Percentiles rank a stretch among this genome's conserved stretches.
phyloP scores from a whole-genome alignment of 2,888 invertebrate genomes.

The Rotaria macrura region DNA sequence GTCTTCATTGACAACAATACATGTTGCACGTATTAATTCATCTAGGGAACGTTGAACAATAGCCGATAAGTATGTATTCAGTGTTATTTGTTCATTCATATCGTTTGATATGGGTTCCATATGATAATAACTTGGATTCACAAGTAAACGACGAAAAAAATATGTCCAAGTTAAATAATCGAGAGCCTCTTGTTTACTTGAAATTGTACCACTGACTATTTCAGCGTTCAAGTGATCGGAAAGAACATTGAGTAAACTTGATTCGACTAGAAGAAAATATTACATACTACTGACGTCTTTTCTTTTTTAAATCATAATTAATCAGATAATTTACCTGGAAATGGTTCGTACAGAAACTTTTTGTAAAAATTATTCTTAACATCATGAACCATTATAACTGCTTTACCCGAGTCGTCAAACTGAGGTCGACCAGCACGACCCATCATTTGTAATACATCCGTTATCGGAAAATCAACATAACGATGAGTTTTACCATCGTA shows the following conservation, averaged over 20 bases:
- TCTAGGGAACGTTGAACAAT: conserved; percentile 69
- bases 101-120: not conserved
- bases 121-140: conserved; percentile 62
- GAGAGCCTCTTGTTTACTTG: conserved; percentile 75
- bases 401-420: conserved; percentile 69
- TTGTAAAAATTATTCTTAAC: conserved; percentile 96
- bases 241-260: too few species aligned
- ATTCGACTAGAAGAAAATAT: too few species aligned
- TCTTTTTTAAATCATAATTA: too few species aligned
- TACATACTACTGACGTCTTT: too few species aligned
- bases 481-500: conserved; percentile 89
- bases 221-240: conserved; percentile 86
- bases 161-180: conserved; percentile 98
- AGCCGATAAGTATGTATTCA: conserved; percentile 63
- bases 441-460: conserved; percentile 99
- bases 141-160: conserved; percentile 78
- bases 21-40: conserved; percentile 65
- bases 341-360: conserved; percentile 95
- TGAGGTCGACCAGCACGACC: conserved; percentile 94
- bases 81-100: conserved; percentile 38
- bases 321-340: conserved; percentile 56
- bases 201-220: conserved; percentile 78
- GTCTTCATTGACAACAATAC: conserved; percentile 63
- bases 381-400: conserved; percentile 69
- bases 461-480: conserved; percentile 98